Base-by-base conservation (phyloP, 1,140 invertebrate genomes). In the Atopsyche davidsoni region DNA sequence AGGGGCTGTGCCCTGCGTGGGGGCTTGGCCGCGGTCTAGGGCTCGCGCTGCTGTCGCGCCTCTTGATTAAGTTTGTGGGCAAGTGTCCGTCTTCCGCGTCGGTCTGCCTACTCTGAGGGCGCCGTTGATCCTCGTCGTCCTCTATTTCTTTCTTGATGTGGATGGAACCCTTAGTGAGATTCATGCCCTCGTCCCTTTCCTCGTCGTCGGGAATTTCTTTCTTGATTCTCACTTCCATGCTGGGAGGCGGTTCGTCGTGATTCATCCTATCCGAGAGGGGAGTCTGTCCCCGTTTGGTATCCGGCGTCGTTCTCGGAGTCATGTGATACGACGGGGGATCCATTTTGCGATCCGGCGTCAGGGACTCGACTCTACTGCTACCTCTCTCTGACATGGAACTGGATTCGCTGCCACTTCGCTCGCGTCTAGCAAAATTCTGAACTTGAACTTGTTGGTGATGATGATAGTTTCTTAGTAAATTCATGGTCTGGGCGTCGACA, bases 401-500 rank as follows among this genome's bases (percentile, higher is more conserved):
- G 1, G 87, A 89, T 60, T 90, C 87, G 59, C 87, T 89, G 9
- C 87, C 87, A 62, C 86, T 89, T 53, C 88, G 75, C 60, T 90
- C 87, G 10, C 87, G 72, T 22, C 85, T 78, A 9, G 77, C 77
- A 36, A 74, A 83, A 49, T 58, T 69, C 59, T 60, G 70, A 22
- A 61, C 73, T 44, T 82, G 79, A 14, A 64, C 64, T 52, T 77
- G 75, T 48, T 75, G 80, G 49, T 75, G 75, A 52, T 82, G 82
- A 46, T 86, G 84, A 63, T 89, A 90, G 46, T 76, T 84, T 56
- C 86, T 75, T 21, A 89, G 67, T 50, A 89, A 74, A 64, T 83
- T 87, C 85, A 89, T 88, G 0, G 86, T 87, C 66, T 89, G 87
- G 2, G 85, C 79, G 64, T 92, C 89, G 41, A 92, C 88, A 34